Evolutionary conservation across 2,113 vertebrate genomes (phyloP), one percentile per base, ranked within the genome.

Genomic region (Globicephala melas): DNA sequence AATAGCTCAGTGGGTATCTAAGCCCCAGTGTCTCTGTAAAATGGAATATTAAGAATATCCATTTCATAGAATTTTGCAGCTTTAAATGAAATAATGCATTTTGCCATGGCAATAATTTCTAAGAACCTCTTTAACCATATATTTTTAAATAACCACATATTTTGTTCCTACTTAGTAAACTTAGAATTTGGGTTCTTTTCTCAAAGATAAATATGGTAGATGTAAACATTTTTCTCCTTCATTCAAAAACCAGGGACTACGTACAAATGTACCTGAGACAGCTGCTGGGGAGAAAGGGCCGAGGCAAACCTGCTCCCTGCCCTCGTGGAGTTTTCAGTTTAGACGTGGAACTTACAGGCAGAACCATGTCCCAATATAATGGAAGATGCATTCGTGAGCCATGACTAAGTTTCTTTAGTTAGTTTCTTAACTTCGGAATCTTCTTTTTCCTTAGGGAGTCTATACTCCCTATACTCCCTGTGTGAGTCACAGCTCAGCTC

Each of bases 1-100:
- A 44, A 53, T 70, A 82, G 23, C 47, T 89, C 15, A 79, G 33
- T 23, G 26, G 25, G 13, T 47, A 41, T 18, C 68, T 60, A 88
- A 92, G 31, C 9, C 12, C 41, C 50, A 62, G 41, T 33, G 25
- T 89, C 63, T 85, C 36, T 92, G 6, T 86, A 76, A 85, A 80
- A 55, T 62, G 21, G 20, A 70, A 86, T 90, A 36, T 33, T 94
- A 83, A 94, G 20, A 90, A 18, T 76, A 71, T n/a, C 21, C 5
- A 36, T 58, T 91, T 74, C 60, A 71, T 31, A 92, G 15, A 85
- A 8, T 85, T 76, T 74, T 85, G 5, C 4, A 85, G 20, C 26
- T 96, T 94, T 94, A 36, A 95, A 87, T 83, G 73, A 89, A 87
- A 86, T 71, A 79, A 50, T 74, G 31, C 26, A 58, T 76, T 94